Evolutionary conservation across 2,113 vertebrate genomes (phyloP), one percentile per base, ranked within the genome.

Genomic region (Nematolebias whitei): DNA sequence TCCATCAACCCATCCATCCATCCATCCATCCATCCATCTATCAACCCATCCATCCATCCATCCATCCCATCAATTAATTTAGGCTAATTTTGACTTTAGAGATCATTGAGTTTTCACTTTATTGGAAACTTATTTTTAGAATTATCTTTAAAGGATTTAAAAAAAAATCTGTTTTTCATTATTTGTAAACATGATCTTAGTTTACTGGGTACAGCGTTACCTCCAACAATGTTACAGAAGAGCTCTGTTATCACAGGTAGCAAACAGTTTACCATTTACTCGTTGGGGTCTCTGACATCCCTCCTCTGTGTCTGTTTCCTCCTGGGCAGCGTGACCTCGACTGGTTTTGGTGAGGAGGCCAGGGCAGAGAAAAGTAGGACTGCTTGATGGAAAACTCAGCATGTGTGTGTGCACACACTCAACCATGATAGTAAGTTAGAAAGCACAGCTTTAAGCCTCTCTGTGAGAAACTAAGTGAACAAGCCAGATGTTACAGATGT

Each of bases 401-500:
- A 8, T 35, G 32, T 35, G 32, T 41, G 40, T 49, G 18, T 20
- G 56, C 3, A 13, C 19, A 63, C 5, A 65, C 22, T 61, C 56
- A 39, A 18, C 29, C 12, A 22, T 6, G 54, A 39, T 15, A 15
- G 14, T 14, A 14, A 18, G 23, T 58, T 74, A 72, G 47, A 48
- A 39, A 54, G 44, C 3, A 16, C 14, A 56, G 68, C 64, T 76
- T 72, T 48, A 78, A 82, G 13, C 59, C 12, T 5, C 64, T 44
- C 40, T 44, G 49, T 68, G 41, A 71, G 51, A 79, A 58, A 79
- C 15, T 16, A 63, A 52, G 58, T 65, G 58, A 67, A 56, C 68
- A 71, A 19, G 41, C 58, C 82, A 82, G 75, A 85, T 80, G 82
- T 67, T 76, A 7, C 23, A 62, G 65, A 76, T 73, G 81, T 10